Base-by-base conservation (phyloP, 2,888 invertebrate genomes). In the Silvanus unidentatus region DNA sequence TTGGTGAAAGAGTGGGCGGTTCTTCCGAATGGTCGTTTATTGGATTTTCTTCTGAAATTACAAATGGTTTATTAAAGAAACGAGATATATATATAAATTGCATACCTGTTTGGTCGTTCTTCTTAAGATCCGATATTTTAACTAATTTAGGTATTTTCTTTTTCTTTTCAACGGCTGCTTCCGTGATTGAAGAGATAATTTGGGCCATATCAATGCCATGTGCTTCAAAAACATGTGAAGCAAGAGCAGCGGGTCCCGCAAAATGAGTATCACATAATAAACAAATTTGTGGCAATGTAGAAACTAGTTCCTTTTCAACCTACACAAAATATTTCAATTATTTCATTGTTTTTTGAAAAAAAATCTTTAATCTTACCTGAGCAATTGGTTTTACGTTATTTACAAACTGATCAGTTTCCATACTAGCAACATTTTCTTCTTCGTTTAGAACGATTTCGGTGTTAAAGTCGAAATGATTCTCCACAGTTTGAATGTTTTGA, bases 181-280 rank as follows among this genome's bases (percentile, higher is more conserved):
- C 57, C 10, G 51, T 48, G 3, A 47, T 48, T 1, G 49, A 52
- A 6, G 50, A 53, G 9, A 64, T 66, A 36, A 60, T 69, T 61
- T 55, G 73, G 56, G 59, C 61, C 65, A 56, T 73, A 60, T 77
- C 76, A 29, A 76, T 73, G 0, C 75, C 75, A 51, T 78, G 78
- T n/a, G 66, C 65, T 36, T 74, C 71, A 41, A 74, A 68, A 36
- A 78, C 73, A 53, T 79, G 79, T 47, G 71, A 63, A 13, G 75
- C 75, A 41, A 78, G 59, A n/a, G 71, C 69, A 3, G 73, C 65
- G 36, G 75, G 69, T 10, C 71, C 61, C 1, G 64, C 60, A 47
- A 77, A 75, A 45, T 73, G 71, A 50, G 70, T 68, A 40, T 75
- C 75, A 53, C 78, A 79, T n/a, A 78, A 53, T 40, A 77, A 62